Evolutionary conservation across 2,113 vertebrate genomes (phyloP), one percentile per base, ranked within the genome.

Genomic region (Cephalopterus ornatus): DNA sequence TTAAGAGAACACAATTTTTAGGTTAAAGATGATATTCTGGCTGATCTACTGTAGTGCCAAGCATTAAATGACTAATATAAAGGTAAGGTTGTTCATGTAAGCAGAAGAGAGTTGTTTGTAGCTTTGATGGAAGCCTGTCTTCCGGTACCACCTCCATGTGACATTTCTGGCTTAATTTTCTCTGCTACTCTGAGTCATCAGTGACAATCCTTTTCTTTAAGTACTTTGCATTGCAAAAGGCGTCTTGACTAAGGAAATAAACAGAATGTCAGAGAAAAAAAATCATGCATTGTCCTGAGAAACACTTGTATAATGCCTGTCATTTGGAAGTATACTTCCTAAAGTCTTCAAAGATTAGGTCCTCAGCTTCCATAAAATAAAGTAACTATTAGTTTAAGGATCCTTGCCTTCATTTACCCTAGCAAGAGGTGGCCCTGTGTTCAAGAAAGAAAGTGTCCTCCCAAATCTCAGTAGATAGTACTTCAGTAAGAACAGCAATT

Each of bases 141-240:
- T 78, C 41, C 28, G 56, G 62, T 65, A 35, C n/a, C 0, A 0
- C 74, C 70, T 82, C 73, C 33, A 9, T 35, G 35, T 82, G 73
- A 89, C 70, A 68, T 59, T 94, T 95, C 58, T 72, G 61, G 47
- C 41, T 81, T 61, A 78, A 61, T 92, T 96, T 93, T 75, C 70
- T 85, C 20, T 73, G 49, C 41, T 87, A 19, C 9, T 84, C 80
- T 72, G 91, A 87, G 70, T 82, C 88, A 92, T 55, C 73, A 33
- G 47, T n/a, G 47, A 79, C 52, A 78, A 28, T 78, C 35, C 11
- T 71, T 86, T 61, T 28, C 47, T 93, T 53, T 87, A 86, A 77
- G 55, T 83, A 23, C 30, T 89, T 49, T 52, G 52, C 85, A 23
- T 78, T 1, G 19, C 19, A 46, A 91, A 90, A 87, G 47, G 33